phyloP scores from a whole-genome alignment of 2,113 vertebrate genomes.

The Antechinus flavipes region DNA sequence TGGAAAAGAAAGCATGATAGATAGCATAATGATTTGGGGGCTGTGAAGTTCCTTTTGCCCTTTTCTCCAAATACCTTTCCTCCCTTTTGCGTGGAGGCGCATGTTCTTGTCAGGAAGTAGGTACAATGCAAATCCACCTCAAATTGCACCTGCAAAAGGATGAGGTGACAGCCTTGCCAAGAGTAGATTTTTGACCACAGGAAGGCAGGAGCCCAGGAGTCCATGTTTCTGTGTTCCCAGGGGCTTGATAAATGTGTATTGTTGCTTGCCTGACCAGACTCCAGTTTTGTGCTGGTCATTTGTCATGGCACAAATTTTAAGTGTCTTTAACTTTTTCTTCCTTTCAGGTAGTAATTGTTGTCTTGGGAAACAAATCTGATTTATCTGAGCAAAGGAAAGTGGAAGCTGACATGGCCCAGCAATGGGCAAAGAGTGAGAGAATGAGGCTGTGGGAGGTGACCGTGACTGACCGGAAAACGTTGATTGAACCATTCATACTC shows the following conservation, averaged over 20 bases:
- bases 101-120: too few relatives aligned
- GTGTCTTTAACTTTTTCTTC: conserved; percentile 31
- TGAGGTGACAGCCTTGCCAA: background rate
- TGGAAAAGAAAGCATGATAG: background rate
- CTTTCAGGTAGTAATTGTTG: conserved; percentile 91
- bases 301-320: background rate
- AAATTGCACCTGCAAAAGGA: background rate
- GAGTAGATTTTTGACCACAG: background rate
- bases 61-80: too few relatives aligned
- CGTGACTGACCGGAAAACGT: conserved; percentile 89
- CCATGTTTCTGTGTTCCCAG: too few relatives aligned
- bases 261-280: background rate
- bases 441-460: conserved; percentile 97
- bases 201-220: background rate
- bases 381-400: conserved; percentile 92
- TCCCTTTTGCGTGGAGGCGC: too few relatives aligned
- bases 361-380: conserved; percentile 95
- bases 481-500: conserved; percentile 94
- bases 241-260: too few relatives aligned
- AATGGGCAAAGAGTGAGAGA: conserved; percentile 93
- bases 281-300: background rate
- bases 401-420: conserved; percentile 91
- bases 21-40: background rate
- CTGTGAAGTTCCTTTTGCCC: background rate
- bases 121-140: too few relatives aligned